Conservation (phyloP, 2,113 vertebrate genomes). For the Siniperca chuatsi region DNA sequence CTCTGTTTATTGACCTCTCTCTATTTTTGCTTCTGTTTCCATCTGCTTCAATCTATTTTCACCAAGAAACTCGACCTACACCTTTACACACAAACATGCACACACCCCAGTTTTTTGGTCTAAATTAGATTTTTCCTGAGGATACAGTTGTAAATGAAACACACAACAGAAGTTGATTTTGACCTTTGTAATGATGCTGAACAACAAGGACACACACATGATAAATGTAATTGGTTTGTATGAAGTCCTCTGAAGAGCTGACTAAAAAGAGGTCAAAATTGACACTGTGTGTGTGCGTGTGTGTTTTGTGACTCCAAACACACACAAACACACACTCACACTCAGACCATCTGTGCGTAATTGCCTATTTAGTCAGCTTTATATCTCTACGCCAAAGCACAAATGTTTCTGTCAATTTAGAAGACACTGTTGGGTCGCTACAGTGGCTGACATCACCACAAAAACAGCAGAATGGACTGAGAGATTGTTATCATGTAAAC, state of each 20-base stretch:
- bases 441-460: not conserved
- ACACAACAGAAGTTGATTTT: not conserved
- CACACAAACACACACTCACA: not conserved
- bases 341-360: conserved; percentile 45
- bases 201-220: not conserved
- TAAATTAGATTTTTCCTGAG: not conserved
- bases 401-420: conserved; percentile 8
- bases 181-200: not conserved
- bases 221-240: conserved; percentile 1
- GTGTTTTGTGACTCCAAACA: not conserved
- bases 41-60: conserved; percentile 14
- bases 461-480: not conserved
- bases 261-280: conserved; percentile 23
- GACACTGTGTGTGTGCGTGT: not conserved
- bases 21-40: conserved; percentile 4
- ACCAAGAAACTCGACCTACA: not conserved
- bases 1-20: conserved; percentile 18
- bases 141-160: not conserved
- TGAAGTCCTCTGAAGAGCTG: conserved; percentile 12
- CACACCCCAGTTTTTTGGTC: not conserved
- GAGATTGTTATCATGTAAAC: not conserved
- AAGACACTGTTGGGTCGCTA: not conserved
- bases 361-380: conserved; percentile 24
- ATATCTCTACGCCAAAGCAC: conserved; percentile 1
- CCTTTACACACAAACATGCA: not conserved